These are phyloP conservation scores for Macroglossus sobrinus DNA, from an alignment of 2,113 vertebrate species.

Conservation along the genomic window DNA sequence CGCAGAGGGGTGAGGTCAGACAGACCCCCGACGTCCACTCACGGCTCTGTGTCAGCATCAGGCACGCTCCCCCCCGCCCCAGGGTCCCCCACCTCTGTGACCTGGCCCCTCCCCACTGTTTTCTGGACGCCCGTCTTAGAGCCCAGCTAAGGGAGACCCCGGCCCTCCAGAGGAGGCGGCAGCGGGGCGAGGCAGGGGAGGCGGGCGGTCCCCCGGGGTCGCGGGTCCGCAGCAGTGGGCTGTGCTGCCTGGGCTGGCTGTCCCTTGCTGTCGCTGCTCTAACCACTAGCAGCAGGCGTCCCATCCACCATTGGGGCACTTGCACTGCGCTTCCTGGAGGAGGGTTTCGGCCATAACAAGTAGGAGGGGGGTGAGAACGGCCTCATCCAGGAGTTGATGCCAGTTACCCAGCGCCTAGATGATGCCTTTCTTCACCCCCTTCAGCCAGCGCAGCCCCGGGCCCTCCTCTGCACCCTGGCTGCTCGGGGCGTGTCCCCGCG, in stretches of 20 bases:
- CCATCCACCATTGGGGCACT: not conserved
- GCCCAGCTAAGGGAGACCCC: not conserved
- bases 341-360: constrained; percentile 48
- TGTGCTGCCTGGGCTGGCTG: not conserved
- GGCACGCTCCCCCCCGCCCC: too few relatives aligned
- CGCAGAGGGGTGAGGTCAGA: too few relatives aligned
- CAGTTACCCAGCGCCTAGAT: constrained; percentile 55
- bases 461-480: constrained; percentile 40
- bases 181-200: not conserved
- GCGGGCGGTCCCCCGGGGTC: not conserved
- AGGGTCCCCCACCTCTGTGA: accelerated
- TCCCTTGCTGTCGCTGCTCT: not conserved
- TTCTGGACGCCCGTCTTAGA: not conserved
- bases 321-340: constrained; percentile 11
- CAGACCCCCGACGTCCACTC: not conserved
- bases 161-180: not conserved
- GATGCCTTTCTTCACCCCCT: constrained; percentile 61
- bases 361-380: constrained; percentile 66
- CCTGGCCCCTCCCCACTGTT: not conserved
- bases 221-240: accelerated
- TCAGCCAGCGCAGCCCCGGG: constrained; percentile 31
- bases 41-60: not conserved
- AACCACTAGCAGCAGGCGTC: not conserved
- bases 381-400: constrained; percentile 57
- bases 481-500: not conserved